Base-by-base conservation (phyloP, 2,888 invertebrate species). In the Brenthis daphne region DNA sequence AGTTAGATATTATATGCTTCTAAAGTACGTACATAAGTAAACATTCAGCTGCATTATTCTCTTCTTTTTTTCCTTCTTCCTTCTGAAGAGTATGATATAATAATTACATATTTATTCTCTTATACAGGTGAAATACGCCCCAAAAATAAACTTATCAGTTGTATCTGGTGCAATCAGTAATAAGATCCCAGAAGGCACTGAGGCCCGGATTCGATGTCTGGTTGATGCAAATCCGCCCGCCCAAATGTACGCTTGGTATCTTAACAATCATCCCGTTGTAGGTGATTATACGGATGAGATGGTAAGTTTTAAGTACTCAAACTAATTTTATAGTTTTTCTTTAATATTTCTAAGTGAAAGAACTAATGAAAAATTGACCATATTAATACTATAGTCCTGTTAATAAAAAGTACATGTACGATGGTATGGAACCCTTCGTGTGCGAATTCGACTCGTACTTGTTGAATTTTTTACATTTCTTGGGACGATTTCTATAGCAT, bases 171-270 rank as follows among this genome's bases (percentile, higher is more conserved):
- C 72, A 3, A 70, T 77, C 0, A 81, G 83, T 5, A 83, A 79
- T 0, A 79, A 76, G 64, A 82, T 89, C 20, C 86, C 86, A 0
- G 91, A 91, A 75, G 90, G 90, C 0, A 79, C 82, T 0, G 92
- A 92, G 66, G 84, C 86, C 0, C 82, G 90, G 70, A 77, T 92
- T 66, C 77, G 78, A 0, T 99, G 99, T 83, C 94, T 95, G 74
- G 98, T 97, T 2, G 96, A 97, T 76, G 98, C 98, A 3, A 99
- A 99, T 93, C 99, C 99, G 0, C 89, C 94, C 0, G 95, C 96
- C 20, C 95, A 96, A 68, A 94, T 94, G 55, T 98, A 97, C 93
- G 95, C 95, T 71, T 98, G 98, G 98, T 98, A 95, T 86, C 94
- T 97, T 77, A 97, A 98, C 86, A 96, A 97, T 76, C 96, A 96